Percentiles rank a stretch among this genome's conserved stretches.
phyloP scores from a whole-genome alignment of 2,888 invertebrate genomes.

The Harpalus rufipes region DNA sequence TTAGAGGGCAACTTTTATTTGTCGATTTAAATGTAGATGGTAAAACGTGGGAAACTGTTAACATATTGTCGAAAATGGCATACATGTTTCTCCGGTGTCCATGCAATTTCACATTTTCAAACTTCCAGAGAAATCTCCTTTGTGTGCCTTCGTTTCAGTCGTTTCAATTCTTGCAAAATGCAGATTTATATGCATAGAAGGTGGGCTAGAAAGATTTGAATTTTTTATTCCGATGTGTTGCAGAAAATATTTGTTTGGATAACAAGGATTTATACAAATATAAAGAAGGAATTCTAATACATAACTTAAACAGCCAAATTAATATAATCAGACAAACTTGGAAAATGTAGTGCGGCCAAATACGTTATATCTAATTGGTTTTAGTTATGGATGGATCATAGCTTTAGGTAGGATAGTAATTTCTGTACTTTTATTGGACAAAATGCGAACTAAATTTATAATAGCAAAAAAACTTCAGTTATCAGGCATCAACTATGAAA shows the following conservation, averaged over 20 bases:
- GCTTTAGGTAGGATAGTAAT: too few relatives aligned
- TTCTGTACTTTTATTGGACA: too few relatives aligned
- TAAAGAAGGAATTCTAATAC: background rate
- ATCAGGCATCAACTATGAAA: too few relatives aligned
- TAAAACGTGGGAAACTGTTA: constrained; percentile 3
- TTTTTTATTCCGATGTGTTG: constrained; percentile 28
- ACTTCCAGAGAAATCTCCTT: constrained; percentile 16
- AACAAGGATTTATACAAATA: constrained; percentile 1
- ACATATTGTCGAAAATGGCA: constrained; percentile 32
- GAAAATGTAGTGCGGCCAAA: too few relatives aligned
- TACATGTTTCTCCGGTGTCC: constrained; percentile 28
- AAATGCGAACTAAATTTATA: too few relatives aligned
- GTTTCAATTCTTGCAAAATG: constrained; percentile 44
- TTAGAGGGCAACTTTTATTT: constrained; percentile 2
- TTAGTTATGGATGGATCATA: too few relatives aligned
- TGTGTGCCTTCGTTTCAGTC: constrained; percentile 7
- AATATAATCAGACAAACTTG: too few relatives aligned
- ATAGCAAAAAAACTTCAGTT: too few relatives aligned
- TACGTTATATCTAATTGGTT: too few relatives aligned
- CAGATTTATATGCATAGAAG: constrained; percentile 43
- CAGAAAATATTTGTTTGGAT: constrained; percentile 27
- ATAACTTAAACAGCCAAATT: background rate
- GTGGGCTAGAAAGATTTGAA: constrained; percentile 31
- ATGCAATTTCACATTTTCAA: constrained; percentile 32
- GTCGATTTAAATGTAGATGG: constrained; percentile 10